A percentile compares a stretch with the other conserved stretches of the same genome.
Evolutionary conservation across 2,113 vertebrate species (phyloP).

Genomic region (Xiphias gladius): DNA sequence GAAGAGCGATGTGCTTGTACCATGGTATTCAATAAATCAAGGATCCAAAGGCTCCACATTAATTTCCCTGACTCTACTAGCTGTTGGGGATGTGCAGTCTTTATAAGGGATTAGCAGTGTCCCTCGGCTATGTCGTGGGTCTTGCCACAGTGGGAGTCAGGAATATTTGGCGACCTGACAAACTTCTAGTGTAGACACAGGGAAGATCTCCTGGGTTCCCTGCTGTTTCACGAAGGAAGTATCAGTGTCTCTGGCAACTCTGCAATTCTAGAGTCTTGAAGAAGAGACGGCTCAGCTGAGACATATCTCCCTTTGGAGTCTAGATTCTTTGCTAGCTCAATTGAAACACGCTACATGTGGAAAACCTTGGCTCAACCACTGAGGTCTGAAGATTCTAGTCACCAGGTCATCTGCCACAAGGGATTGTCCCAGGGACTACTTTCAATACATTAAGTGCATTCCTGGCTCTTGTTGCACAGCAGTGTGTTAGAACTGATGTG

Average conservation of each 20-base stretch:
- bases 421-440: not conserved
- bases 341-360: not conserved
- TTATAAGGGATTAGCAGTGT: not conserved
- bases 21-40: not conserved
- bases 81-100: not conserved
- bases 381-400: not conserved
- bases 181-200: not conserved
- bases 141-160: no score
- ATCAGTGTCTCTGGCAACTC: not conserved
- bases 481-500: no score
- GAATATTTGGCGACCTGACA: conserved; percentile 6
- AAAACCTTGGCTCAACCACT: conserved; percentile 4
- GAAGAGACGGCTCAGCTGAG: not conserved
- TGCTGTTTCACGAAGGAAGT: conserved; percentile 16
- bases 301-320: not conserved
- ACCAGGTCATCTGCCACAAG: not conserved
- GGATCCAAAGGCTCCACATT: not conserved
- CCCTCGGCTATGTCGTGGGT: not conserved
- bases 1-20: not conserved
- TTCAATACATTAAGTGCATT: not conserved
- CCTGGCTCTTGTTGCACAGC: no score
- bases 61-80: not conserved
- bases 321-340: not conserved
- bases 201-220: not conserved
- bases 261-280: not conserved